Evolutionary conservation across 2,797 vertebrate species (phyloP).

Genomic region (Brachyalestes nurse): DNA sequence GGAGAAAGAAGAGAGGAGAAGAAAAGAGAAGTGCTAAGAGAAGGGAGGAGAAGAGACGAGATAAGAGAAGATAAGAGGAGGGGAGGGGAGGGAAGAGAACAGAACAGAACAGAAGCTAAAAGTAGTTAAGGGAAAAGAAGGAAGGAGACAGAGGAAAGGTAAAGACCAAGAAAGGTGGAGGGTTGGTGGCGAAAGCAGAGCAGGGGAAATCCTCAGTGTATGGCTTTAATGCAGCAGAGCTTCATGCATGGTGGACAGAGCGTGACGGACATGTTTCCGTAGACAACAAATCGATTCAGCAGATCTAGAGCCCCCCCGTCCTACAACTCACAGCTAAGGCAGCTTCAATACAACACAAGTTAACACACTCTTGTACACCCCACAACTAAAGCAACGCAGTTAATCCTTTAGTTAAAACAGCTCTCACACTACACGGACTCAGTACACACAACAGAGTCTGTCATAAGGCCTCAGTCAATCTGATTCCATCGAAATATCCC

Average conservation of each 20-base stretch:
- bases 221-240: constrained; percentile 5
- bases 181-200: background rate
- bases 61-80: no score
- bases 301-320: constrained; percentile 23
- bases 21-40: no score
- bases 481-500: background rate
- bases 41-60: no score
- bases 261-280: constrained; percentile 28
- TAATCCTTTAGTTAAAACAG: background rate
- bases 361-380: background rate
- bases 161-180: background rate
- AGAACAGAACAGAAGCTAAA: background rate
- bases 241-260: constrained; percentile 28
- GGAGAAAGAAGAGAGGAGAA: background rate
- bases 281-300: constrained; percentile 40
- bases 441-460: background rate
- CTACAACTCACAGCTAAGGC: constrained; percentile 1
- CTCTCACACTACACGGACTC: background rate
- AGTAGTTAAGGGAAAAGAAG: background rate
- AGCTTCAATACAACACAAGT: background rate
- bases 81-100: background rate
- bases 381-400: background rate
- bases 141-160: background rate
- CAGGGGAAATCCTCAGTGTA: background rate
- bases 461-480: background rate